Conservation (phyloP, 2,888 invertebrate species). For the Acanthococcus lagerstroemiae region DNA sequence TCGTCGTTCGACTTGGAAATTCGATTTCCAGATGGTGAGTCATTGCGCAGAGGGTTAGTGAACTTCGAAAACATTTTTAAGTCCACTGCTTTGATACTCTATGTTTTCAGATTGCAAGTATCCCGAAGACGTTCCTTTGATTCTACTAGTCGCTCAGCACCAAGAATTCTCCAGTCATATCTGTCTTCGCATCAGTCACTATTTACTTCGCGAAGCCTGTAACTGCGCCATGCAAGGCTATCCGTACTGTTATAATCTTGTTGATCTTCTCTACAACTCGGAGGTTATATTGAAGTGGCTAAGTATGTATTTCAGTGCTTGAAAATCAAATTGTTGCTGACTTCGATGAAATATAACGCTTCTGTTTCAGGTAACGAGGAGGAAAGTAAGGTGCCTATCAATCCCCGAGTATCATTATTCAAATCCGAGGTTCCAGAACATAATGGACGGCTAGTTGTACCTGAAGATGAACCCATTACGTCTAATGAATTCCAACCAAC, state of each 20-base stretch:
- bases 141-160: slow-evolving; percentile 14
- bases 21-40: slow-evolving; percentile 11
- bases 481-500: not conserved
- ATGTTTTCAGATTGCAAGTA: slow-evolving; percentile 14
- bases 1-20: slow-evolving; percentile 14
- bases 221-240: not conserved
- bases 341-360: too few relatives aligned
- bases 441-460: not conserved
- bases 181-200: slow-evolving; percentile 9
- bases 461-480: not conserved
- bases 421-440: not conserved
- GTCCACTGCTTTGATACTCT: too few relatives aligned
- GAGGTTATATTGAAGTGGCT: slow-evolving; percentile 12
- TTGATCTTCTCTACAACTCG: slow-evolving; percentile 5
- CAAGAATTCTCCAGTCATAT: slow-evolving; percentile 10
- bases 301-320: not conserved
- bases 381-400: not conserved
- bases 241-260: slow-evolving; percentile 7
- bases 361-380: slow-evolving; percentile 9
- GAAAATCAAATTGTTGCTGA: too few relatives aligned
- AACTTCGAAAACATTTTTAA: not conserved
- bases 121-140: slow-evolving; percentile 11
- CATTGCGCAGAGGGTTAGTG: not conserved
- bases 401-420: not conserved
- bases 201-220: not conserved